phyloP scores from a whole-genome alignment of 2,113 vertebrate species.

The Nothocercus nigrocapillus region DNA sequence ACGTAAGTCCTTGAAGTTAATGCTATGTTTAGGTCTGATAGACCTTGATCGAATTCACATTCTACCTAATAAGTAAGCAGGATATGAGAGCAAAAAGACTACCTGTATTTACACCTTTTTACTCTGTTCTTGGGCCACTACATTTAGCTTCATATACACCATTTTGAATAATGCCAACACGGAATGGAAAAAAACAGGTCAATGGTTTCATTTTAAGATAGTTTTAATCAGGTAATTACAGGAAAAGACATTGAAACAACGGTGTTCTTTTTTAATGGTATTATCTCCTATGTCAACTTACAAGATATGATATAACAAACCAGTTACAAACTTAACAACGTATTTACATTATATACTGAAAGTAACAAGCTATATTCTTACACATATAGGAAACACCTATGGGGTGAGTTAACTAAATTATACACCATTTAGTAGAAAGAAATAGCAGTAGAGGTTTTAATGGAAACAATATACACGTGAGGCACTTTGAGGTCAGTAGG shows the following conservation, averaged over 20 bases:
- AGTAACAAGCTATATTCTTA: conserved; percentile 90
- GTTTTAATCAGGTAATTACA: conserved; percentile 81
- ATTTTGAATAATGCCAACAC: conserved; percentile 24
- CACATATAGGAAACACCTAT: conserved; percentile 86
- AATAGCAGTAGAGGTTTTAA: conserved; percentile 85
- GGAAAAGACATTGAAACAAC: conserved; percentile 84
- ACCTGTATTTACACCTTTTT: background rate
- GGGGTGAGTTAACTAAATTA: conserved; percentile 89
- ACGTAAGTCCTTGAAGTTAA: background rate
- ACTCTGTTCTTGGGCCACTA: background rate
- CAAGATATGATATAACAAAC: conserved; percentile 92
- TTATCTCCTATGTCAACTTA: conserved; percentile 92
- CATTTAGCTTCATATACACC: background rate
- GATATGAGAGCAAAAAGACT: background rate
- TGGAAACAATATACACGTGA: conserved; percentile 91
- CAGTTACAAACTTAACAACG: conserved; percentile 92
- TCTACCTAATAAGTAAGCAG: background rate
- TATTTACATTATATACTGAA: conserved; percentile 97
- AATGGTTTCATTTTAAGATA: conserved; percentile 74
- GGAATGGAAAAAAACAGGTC: conserved; percentile 66
- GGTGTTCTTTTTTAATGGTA: conserved; percentile 81
- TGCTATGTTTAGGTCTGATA: background rate
- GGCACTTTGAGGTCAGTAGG: conserved; percentile 93
- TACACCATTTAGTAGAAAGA: conserved; percentile 88
- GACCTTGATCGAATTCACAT: background rate